phyloP scores from a whole-genome alignment of 1,140 invertebrate genomes.

The Leptestheria dahalacensis region DNA sequence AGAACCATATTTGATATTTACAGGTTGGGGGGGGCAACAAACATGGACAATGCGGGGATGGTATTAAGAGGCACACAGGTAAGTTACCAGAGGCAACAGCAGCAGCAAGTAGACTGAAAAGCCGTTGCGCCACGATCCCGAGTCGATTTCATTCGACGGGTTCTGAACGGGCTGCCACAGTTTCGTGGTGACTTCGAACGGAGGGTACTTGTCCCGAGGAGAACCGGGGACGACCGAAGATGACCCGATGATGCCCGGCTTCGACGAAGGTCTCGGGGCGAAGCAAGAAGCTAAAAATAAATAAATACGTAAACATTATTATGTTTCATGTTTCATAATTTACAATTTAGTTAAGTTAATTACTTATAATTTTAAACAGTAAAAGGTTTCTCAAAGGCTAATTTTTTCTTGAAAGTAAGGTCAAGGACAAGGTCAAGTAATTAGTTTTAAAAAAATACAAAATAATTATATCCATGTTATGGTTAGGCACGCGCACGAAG shows the following conservation, averaged over 20 bases:
- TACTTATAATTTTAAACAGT: not conserved
- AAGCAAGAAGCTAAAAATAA: conserved; percentile 1
- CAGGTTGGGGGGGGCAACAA: too few relatives aligned
- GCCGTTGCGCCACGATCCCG: not conserved
- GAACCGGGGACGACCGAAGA: not conserved
- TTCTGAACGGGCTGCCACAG: not conserved
- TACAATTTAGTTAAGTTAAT: not conserved
- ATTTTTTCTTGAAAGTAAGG: too few relatives aligned
- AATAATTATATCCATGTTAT: too few relatives aligned
- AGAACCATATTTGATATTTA: too few relatives aligned
- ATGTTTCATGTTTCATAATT: too few relatives aligned
- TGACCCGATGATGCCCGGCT: not conserved
- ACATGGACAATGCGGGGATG: too few relatives aligned
- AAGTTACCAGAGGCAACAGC: too few relatives aligned
- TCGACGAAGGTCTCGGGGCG: not conserved
- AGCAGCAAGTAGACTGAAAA: not conserved
- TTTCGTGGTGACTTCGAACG: not conserved
- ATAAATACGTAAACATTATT: not conserved
- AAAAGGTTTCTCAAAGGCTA: too few relatives aligned
- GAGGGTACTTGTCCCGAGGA: not conserved
- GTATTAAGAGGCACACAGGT: too few relatives aligned
- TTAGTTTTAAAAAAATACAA: too few relatives aligned
- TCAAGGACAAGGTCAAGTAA: too few relatives aligned
- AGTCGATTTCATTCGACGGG: not conserved
- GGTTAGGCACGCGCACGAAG: too few relatives aligned